Base-by-base conservation (phyloP, 2,797 vertebrate species). In the Cryptoprocta ferox region DNA sequence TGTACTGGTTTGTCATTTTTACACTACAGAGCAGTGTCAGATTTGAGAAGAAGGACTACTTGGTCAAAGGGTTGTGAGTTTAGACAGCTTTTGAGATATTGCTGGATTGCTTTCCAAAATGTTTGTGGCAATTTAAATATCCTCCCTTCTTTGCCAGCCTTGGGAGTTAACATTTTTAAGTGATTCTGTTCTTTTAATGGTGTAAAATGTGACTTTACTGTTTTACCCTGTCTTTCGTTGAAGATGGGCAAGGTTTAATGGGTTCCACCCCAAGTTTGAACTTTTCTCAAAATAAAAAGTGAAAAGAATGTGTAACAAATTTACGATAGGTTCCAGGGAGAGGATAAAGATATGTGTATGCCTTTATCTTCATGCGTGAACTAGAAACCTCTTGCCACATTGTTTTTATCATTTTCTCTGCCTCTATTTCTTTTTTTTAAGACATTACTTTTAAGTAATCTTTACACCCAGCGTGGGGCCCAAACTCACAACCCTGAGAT, bases 71-170 rank as follows among this genome's bases (percentile, higher is more conserved):
- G 16, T 2, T 94, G 73, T 80, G 35, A 89, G 89, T 92, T 97
- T 91, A 83, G 63, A 89, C 19, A 95, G 50, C 28, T 53, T 88
- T 95, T n/a, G n/a, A 84, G 15, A 71, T 90, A 78, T 35, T 96
- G 30, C 70, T 94, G 53, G 32, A 66, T 96, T 91, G 30, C 59
- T 94, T 96, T 95, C n/a, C 14, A 89, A 95, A 95, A 75, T 84
- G 59, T 71, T 70, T 93, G 28, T 91, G 48, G 68, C n/a, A 83
- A 71, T 89, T 94, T 89, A 89, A 93, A 93, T 8, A 89, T 95
- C 89, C 93, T 5, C 24, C 21, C 26, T 92, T 10, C 26, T 24
- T 97, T 93, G 18, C 32, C 35, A 79, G 39, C 15, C 68, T 24
- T 82, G 30, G 35, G n/a, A 84, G 26, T 95, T 90, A 79, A 30